Percentiles rank a stretch among this genome's conserved stretches.
These are phyloP conservation scores for Carpatolechia fugitivella DNA, from an alignment of 2,888 invertebrate genomes.

Conservation along the genomic window DNA sequence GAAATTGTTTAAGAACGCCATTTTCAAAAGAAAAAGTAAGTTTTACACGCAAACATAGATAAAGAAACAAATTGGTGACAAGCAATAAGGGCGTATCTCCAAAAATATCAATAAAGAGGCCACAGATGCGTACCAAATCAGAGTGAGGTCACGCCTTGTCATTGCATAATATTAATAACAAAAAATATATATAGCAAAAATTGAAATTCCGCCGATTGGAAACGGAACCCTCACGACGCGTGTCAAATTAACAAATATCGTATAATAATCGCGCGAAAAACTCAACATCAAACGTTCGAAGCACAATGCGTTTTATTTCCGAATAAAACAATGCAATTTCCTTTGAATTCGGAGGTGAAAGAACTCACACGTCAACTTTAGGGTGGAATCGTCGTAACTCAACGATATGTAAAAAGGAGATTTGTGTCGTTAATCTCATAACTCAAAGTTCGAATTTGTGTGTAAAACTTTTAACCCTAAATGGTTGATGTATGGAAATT, in stretches of 20 bases:
- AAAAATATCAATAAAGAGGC: constrained; percentile 45
- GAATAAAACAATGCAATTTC: constrained; percentile 22
- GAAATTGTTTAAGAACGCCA: neutral
- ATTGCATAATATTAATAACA: constrained; percentile 57
- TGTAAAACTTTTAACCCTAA: constrained; percentile 36
- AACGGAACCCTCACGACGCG: constrained; percentile 46
- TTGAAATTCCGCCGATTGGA: constrained; percentile 52
- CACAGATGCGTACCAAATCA: constrained; percentile 61
- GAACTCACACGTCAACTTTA: constrained; percentile 9
- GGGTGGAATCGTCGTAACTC: constrained; percentile 21
- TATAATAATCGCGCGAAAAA: constrained; percentile 33
- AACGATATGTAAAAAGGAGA: constrained; percentile 3
- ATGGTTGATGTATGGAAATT: constrained; percentile 46
- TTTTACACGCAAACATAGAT: too few species aligned
- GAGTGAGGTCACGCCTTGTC: constrained; percentile 42
- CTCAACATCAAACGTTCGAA: constrained; percentile 20
- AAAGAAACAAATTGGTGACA: constrained; percentile 13
- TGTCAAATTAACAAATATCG: constrained; percentile 50
- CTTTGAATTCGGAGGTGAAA: constrained; percentile 19
- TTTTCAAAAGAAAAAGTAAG: too few species aligned
- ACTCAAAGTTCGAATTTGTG: constrained; percentile 14
- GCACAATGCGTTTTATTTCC: constrained; percentile 28
- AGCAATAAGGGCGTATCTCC: constrained; percentile 32
- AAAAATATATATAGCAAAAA: constrained; percentile 56
- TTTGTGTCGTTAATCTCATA: neutral